Percentiles rank a stretch among this genome's conserved stretches.
These are phyloP conservation scores for Leucophenga montana DNA, from an alignment of 2,888 invertebrate genomes.

Conservation along the genomic window DNA sequence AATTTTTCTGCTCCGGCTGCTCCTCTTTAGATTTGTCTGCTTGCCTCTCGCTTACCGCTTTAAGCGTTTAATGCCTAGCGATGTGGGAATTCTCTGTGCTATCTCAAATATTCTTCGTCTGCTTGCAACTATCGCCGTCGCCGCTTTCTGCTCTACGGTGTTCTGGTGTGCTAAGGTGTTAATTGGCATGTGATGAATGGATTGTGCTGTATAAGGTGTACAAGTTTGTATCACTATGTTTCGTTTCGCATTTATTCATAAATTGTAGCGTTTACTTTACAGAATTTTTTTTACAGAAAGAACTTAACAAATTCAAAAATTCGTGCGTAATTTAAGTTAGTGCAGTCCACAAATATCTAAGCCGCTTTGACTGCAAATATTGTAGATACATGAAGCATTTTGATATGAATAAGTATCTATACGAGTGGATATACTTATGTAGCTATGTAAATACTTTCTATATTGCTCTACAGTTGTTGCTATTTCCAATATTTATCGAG, in stretches of 20 bases:
- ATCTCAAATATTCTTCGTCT: not conserved
- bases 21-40: not conserved
- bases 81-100: slow-evolving; percentile 16
- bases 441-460: no score
- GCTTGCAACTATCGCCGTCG: not conserved
- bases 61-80: not conserved
- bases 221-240: slow-evolving; percentile 15
- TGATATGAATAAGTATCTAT: no score
- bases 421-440: no score
- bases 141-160: not conserved
- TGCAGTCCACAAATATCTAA: no score
- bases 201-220: slow-evolving; percentile 8
- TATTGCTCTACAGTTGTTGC: no score
- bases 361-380: no score
- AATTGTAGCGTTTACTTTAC: not conserved
- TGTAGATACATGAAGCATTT: no score
- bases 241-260: not conserved
- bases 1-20: not conserved
- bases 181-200: slow-evolving; percentile 26
- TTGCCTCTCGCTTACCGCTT: not conserved
- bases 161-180: slow-evolving; percentile 17
- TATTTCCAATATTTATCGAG: no score
- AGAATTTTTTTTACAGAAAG: no score
- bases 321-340: no score
- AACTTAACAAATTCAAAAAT: no score